Percentiles rank a stretch among this genome's conserved stretches.
These are phyloP conservation scores for Salpingus planirostris DNA, from an alignment of 2,888 invertebrate species.

Conservation along the genomic window DNA sequence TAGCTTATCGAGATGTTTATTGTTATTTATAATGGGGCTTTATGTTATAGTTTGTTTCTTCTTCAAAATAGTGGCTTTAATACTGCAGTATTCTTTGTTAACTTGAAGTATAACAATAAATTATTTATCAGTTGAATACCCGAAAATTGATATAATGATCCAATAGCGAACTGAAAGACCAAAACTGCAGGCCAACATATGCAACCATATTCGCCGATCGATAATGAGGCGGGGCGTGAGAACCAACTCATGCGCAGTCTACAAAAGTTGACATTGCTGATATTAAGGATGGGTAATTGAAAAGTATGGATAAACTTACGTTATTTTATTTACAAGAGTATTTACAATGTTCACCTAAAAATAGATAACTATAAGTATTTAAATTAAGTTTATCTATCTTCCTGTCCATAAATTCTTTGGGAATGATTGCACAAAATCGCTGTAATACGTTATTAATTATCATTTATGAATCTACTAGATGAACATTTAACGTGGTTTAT, in stretches of 20 bases:
- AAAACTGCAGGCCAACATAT: too few relatives aligned
- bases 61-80: background rate
- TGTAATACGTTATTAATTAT: conserved; percentile 7
- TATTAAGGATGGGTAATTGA: too few relatives aligned
- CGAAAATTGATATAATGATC: too few relatives aligned
- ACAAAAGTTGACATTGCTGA: too few relatives aligned
- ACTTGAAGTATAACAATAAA: background rate
- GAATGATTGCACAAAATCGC: conserved; percentile 16
- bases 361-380: conserved; percentile 10
- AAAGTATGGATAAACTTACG: conserved; percentile 12
- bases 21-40: background rate
- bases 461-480: conserved; percentile 13
- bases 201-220: too few relatives aligned
- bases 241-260: too few relatives aligned
- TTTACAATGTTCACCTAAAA: conserved; percentile 17
- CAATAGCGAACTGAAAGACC: too few relatives aligned
- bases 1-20: background rate
- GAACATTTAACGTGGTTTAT: conserved; percentile 13
- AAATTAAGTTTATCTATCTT: conserved; percentile 8
- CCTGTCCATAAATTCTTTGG: conserved; percentile 16
- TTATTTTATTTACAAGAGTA: conserved; percentile 17
- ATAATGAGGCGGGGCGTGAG: too few relatives aligned
- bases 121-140: background rate
- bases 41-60: background rate
- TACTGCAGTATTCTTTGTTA: background rate